Percentiles rank a stretch among this genome's conserved stretches.
phyloP scores from a whole-genome alignment of 1,140 invertebrate genomes.

The Heterodera carotae region DNA sequence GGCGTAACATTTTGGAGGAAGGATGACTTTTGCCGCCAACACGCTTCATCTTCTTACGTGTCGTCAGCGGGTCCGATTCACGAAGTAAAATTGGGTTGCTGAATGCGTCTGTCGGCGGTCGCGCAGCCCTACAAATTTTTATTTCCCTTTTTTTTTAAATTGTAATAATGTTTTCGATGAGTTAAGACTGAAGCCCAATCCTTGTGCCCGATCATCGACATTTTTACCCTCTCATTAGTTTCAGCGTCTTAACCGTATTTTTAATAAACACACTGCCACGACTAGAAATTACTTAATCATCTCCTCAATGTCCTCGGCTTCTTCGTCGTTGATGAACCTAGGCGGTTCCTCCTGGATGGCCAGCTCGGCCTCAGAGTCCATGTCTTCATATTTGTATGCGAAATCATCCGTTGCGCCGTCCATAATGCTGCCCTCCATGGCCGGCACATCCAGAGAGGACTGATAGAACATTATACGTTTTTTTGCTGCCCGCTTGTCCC shows the following conservation, averaged over 20 bases:
- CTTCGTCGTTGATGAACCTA: slow-evolving; percentile 20
- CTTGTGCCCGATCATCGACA: too few relatives aligned
- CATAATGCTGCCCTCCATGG: neutral
- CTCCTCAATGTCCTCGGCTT: slow-evolving; percentile 31
- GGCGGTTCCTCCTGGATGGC: slow-evolving; percentile 28
- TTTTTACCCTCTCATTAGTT: too few relatives aligned
- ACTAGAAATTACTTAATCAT: slow-evolving; percentile 31
- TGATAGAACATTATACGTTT: slow-evolving; percentile 14
- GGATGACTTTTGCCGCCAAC: neutral
- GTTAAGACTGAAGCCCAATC: too few relatives aligned
- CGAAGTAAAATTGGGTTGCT: slow-evolving; percentile 33
- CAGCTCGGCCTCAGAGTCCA: slow-evolving; percentile 24
- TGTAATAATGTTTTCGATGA: too few relatives aligned
- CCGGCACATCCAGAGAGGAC: slow-evolving; percentile 21
- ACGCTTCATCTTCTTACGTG: slow-evolving; percentile 17
- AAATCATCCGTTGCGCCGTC: neutral
- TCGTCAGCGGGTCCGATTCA: slow-evolving; percentile 23
- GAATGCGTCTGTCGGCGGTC: slow-evolving; percentile 26
- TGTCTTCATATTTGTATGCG: slow-evolving; percentile 20
- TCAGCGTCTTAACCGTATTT: too few relatives aligned
- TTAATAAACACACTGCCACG: too few relatives aligned
- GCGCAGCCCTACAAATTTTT: slow-evolving; percentile 18
- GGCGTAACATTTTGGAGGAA: neutral
- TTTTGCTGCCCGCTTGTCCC: slow-evolving; percentile 24
- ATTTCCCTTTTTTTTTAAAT: too few relatives aligned